Evolutionary conservation across 2,797 vertebrate species (phyloP).

Genomic region (Xiphorhynchus erythropygius): DNA sequence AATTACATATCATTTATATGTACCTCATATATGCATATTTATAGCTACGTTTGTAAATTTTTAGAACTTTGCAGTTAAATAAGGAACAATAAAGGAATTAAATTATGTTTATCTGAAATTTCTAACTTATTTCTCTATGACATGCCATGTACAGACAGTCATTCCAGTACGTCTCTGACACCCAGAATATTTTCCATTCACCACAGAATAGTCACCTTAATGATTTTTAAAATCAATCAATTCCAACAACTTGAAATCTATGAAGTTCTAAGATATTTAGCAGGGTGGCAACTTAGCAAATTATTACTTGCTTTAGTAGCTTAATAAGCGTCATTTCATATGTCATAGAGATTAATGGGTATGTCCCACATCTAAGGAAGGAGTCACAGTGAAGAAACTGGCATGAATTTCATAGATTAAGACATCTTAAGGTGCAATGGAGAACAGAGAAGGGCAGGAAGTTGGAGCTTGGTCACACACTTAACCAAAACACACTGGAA

Average conservation of each 20-base stretch:
- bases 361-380: not conserved
- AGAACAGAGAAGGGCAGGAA: not conserved
- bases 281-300: not conserved
- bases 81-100: not conserved
- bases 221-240: not conserved
- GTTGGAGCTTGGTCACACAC: not conserved
- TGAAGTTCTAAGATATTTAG: not conserved
- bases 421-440: not conserved
- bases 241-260: not conserved
- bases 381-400: not conserved
- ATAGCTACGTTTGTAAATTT: not conserved
- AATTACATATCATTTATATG: not conserved
- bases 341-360: not conserved
- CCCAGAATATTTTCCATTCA: not conserved
- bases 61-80: not conserved
- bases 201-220: not conserved
- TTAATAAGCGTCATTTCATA: not conserved
- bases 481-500: not conserved
- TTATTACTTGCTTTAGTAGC: not conserved
- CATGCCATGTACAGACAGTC: not conserved
- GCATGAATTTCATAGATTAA: not conserved
- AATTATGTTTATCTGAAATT: not conserved
- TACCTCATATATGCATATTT: not conserved
- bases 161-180: not conserved
- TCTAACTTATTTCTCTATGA: not conserved